Percentiles rank a stretch among this genome's conserved stretches.
Evolutionary conservation across 2,888 invertebrate genomes (phyloP).

Genomic region (Scrobipalpa costella): DNA sequence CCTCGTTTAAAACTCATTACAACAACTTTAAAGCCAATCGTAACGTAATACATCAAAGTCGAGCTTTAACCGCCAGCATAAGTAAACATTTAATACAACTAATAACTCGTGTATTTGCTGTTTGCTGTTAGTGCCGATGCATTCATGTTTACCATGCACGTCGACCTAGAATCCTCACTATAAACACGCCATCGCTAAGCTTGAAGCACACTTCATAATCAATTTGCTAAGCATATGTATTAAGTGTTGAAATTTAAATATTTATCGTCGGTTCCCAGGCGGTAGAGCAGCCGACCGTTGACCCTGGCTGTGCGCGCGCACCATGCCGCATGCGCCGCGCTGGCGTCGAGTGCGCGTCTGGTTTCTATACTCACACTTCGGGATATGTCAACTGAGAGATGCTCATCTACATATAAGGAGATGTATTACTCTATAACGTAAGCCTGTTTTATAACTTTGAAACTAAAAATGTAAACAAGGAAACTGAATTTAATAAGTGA

Average conservation of each 20-base stretch:
- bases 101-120: slow-evolving; percentile 19
- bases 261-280: slow-evolving; percentile 78
- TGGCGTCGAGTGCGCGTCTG: slow-evolving; percentile 49
- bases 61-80: neutral
- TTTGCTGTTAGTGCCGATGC: slow-evolving; percentile 3
- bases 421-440: slow-evolving; percentile 10
- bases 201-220: slow-evolving; percentile 64
- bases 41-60: slow-evolving; percentile 12
- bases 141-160: slow-evolving; percentile 27
- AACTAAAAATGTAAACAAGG: slow-evolving; percentile 2
- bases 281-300: slow-evolving; percentile 73
- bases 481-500: neutral
- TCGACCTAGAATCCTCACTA: slow-evolving; percentile 50
- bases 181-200: slow-evolving; percentile 54
- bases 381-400: slow-evolving; percentile 24
- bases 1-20: slow-evolving; percentile 19
- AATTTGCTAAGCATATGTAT: slow-evolving; percentile 79
- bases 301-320: slow-evolving; percentile 67
- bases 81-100: slow-evolving; percentile 10
- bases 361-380: slow-evolving; percentile 27
- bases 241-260: slow-evolving; percentile 80
- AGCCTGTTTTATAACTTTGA: slow-evolving; percentile 1
- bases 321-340: slow-evolving; percentile 31
- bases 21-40: slow-evolving; percentile 1
- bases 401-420: slow-evolving; percentile 11